These are phyloP conservation scores for Andrena flavipes DNA, from an alignment of 2,888 invertebrate species.

Conservation along the genomic window DNA sequence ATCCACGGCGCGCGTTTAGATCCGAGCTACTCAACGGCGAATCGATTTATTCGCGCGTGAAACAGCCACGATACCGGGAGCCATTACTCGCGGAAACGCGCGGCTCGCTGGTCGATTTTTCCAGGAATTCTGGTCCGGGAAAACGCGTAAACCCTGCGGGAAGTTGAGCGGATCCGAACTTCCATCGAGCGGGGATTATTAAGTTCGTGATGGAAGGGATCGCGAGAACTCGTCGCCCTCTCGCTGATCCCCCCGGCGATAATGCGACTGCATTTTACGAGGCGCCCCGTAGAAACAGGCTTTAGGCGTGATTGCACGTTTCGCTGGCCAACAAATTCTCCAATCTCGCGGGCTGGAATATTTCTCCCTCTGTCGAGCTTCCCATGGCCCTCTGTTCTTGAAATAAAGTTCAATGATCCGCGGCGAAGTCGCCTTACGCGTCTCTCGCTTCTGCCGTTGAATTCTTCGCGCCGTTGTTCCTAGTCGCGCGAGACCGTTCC, in stretches of 20 bases:
- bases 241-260: conserved; percentile 31
- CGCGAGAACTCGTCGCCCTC: conserved; percentile 14
- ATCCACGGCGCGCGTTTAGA: too few relatives aligned
- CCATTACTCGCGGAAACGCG: background rate
- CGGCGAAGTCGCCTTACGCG: background rate
- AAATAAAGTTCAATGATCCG: conserved; percentile 7
- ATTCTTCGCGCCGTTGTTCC: background rate
- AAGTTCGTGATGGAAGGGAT: conserved; percentile 34
- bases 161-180: conserved; percentile 17
- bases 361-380: background rate
- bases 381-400: background rate
- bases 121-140: conserved; percentile 11
- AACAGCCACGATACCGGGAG: background rate
- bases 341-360: background rate
- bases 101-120: conserved; percentile 6
- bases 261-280: conserved; percentile 31
- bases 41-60: background rate
- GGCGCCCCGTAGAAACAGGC: conserved; percentile 7
- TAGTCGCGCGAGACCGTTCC: background rate
- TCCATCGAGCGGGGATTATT: conserved; percentile 37
- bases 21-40: background rate
- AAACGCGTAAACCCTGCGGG: conserved; percentile 25
- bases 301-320: conserved; percentile 25
- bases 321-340: conserved; percentile 15
- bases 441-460: background rate